Evolutionary conservation across 2,113 vertebrate species (phyloP), one percentile per base, ranked within the genome.

Genomic region (Paraplagusia blochii): DNA sequence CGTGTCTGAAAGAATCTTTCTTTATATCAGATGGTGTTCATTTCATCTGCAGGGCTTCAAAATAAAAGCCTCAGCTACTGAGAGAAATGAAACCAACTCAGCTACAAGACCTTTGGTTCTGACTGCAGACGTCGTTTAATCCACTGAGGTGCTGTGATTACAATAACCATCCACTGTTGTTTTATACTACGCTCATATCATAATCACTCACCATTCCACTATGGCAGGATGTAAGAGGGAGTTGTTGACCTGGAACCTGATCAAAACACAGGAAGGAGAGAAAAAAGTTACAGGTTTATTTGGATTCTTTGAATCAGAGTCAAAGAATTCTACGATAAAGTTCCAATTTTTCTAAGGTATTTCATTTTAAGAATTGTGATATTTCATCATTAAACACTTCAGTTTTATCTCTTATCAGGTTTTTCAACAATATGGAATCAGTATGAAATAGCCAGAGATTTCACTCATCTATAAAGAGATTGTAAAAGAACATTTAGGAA

Each of bases 201-300:
- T 13, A 48, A 43, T 54, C 56, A 92, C 95, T 91, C 63, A 98
- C 93, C 95, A 98, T 83, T 97, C 95, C 46, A 94, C 92, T 18
- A 95, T 95, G 78, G 95, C 93, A 5, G 95, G 93, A 64, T 98
- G 93, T 60, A 95, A 88, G 58, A 92, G 76, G 22, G 74, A 89
- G 77, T 95, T 97, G 85, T 96, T 94, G 65, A 97, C 94, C 7
- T 84, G 86, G 73, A 96, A 95, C 46, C 95, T 97, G 75, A 42
- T 13, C 42, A 52, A 55, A 39, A 49, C 10, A 57, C 44, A 6
- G 54, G 1, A 1, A 34, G 5, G 4, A 38, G 7, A 14, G 11
- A 42, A 42, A 42, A n/a, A n/a, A n/a, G n/a, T n/a, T n/a, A n/a
- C n/a, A n/a, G n/a, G n/a, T n/a, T n/a, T n/a, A n/a, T n/a, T n/a